Percentiles rank a stretch among this genome's conserved stretches.
Evolutionary conservation across 2,888 invertebrate genomes (phyloP).

Genomic region (Cryptus viduatorius): DNA sequence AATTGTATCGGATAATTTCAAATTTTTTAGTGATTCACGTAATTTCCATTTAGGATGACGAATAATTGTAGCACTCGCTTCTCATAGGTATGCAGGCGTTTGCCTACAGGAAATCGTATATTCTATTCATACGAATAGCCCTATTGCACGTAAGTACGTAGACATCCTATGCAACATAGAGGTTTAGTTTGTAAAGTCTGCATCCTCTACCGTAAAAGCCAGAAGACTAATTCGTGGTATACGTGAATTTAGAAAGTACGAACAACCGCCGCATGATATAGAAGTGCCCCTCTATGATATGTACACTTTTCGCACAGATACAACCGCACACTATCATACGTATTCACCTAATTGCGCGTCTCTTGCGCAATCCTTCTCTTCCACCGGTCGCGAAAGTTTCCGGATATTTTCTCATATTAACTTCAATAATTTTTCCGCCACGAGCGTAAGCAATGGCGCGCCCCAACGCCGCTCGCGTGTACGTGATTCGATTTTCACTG

Average conservation of each 20-base stretch:
- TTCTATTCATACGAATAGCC: background rate
- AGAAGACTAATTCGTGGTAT: slow-evolving; percentile 76
- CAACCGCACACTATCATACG: slow-evolving; percentile 23
- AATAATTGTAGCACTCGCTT: too few relatives aligned
- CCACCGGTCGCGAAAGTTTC: slow-evolving; percentile 60
- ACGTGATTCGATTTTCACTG: slow-evolving; percentile 39
- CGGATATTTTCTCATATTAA: slow-evolving; percentile 57
- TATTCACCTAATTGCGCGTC: slow-evolving; percentile 49
- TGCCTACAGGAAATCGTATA: background rate
- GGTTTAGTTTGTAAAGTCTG: slow-evolving; percentile 39
- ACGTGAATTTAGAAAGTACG: slow-evolving; percentile 82
- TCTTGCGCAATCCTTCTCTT: slow-evolving; percentile 55
- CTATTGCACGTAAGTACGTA: slow-evolving; percentile 3
- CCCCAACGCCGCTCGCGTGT: background rate
- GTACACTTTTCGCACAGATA: slow-evolving; percentile 32
- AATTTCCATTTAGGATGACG: too few relatives aligned
- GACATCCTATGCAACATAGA: slow-evolving; percentile 22
- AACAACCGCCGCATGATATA: slow-evolving; percentile 33
- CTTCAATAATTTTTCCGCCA: slow-evolving; percentile 50
- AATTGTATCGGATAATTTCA: background rate
- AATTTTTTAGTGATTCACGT: too few relatives aligned
- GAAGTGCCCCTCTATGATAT: slow-evolving; percentile 1
- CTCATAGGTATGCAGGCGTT: background rate
- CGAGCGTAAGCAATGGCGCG: slow-evolving; percentile 7
- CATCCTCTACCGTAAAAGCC: slow-evolving; percentile 27